Percentiles rank a stretch among this genome's conserved stretches.
These are phyloP conservation scores for Cydia amplana DNA, from an alignment of 1,140 invertebrate species.

Conservation along the genomic window DNA sequence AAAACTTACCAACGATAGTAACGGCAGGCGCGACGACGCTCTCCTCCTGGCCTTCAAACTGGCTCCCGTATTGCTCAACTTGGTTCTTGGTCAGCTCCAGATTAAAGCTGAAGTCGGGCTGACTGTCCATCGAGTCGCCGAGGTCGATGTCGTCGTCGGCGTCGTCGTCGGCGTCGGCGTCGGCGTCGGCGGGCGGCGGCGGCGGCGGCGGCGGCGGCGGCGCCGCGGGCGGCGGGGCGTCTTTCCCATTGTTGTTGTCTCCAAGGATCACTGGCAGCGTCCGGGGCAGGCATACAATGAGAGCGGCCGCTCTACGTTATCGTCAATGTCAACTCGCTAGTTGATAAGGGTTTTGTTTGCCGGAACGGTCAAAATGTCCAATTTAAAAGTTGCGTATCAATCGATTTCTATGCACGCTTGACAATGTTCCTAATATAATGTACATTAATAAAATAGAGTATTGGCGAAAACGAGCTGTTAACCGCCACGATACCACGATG, in stretches of 20 bases:
- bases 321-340: neutral
- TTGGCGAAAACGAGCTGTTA: too few relatives aligned
- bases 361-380: neutral
- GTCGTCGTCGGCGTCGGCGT: conserved; percentile 35
- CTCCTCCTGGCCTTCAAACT: conserved; percentile 79
- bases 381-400: neutral
- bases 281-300: conserved; percentile 54
- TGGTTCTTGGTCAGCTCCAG: conserved; percentile 86
- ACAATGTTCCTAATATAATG: neutral
- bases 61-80: conserved; percentile 86
- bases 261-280: conserved; percentile 67
- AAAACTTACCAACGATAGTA: conserved; percentile 80
- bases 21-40: conserved; percentile 52
- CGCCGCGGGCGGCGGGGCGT: conserved; percentile 68
- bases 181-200: conserved; percentile 4
- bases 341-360: neutral
- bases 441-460: neutral
- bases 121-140: conserved; percentile 66
- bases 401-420: neutral
- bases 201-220: conserved; percentile 66
- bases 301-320: conserved; percentile 35
- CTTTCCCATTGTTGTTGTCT: conserved; percentile 72
- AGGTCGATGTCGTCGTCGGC: conserved; percentile 43
- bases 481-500: too few relatives aligned
- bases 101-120: conserved; percentile 82